phyloP scores from a whole-genome alignment of 2,113 vertebrate genomes.

The Nymphicus hollandicus region DNA sequence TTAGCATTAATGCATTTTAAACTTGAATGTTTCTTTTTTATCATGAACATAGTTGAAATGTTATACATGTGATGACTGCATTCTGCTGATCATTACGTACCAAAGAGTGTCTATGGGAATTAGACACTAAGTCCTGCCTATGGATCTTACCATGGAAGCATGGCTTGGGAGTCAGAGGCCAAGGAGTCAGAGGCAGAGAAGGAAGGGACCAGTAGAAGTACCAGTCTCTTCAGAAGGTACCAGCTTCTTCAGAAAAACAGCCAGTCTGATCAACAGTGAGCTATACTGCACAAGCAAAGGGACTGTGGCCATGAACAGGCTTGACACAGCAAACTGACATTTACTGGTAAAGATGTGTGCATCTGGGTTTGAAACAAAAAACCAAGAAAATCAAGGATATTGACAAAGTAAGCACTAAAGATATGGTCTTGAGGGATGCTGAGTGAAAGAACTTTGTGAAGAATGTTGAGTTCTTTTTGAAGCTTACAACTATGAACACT shows the following conservation, averaged over 20 bases:
- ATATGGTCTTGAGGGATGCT: rapidly evolving
- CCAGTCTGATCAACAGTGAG: not conserved
- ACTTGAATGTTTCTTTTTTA: not conserved
- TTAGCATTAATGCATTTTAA: not conserved
- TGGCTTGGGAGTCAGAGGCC: not conserved
- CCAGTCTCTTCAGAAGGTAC: not conserved
- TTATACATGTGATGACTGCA: not conserved
- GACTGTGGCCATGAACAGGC: not conserved
- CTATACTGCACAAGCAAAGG: not conserved
- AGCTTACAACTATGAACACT: not conserved
- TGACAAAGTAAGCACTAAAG: not conserved
- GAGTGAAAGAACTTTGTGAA: not conserved
- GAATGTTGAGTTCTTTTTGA: not conserved
- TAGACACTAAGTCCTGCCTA: not conserved
- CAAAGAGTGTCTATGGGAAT: not conserved
- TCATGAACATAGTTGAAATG: not conserved
- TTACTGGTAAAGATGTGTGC: not conserved
- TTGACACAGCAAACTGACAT: not conserved
- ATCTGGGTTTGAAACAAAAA: not conserved
- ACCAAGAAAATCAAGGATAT: not conserved
- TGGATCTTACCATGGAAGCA: not conserved
- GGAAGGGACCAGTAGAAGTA: not conserved
- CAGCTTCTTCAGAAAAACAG: not conserved
- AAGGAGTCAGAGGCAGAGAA: not conserved
- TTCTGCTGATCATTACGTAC: not conserved